phyloP scores from a whole-genome alignment of 2,888 invertebrate species.

The Polyploca ridens region DNA sequence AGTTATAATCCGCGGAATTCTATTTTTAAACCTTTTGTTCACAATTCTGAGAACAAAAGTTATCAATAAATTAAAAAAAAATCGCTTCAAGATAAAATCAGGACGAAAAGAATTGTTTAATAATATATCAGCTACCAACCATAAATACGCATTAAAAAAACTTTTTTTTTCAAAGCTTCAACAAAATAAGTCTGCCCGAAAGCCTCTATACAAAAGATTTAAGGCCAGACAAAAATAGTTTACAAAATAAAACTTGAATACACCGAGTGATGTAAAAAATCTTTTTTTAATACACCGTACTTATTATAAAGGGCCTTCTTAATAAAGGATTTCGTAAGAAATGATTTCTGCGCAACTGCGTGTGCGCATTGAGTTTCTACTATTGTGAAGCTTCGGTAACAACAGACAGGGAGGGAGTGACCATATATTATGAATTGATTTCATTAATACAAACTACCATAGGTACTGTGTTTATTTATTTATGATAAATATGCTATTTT shows the following conservation, averaged over 20 bases:
- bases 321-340: slow-evolving; percentile 10
- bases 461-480: too few species aligned
- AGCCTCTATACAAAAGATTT: not conserved
- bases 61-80: not conserved
- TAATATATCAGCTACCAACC: not conserved
- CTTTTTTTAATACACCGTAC: slow-evolving; percentile 20
- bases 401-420: not conserved
- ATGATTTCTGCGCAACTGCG: slow-evolving; percentile 8
- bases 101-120: too few species aligned
- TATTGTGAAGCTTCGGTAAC: not conserved
- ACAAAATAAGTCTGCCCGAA: slow-evolving; percentile 1
- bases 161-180: not conserved
- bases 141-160: not conserved
- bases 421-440: not conserved
- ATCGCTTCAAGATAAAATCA: not conserved
- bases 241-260: slow-evolving; percentile 29
- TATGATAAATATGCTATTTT: too few species aligned
- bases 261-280: slow-evolving; percentile 19
- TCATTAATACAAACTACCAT: not conserved
- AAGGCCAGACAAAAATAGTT: slow-evolving; percentile 22
- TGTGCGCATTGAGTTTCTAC: slow-evolving; percentile 4
- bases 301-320: slow-evolving; percentile 15
- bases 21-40: slow-evolving; percentile 48
- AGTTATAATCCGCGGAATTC: slow-evolving; percentile 45
- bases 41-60: not conserved